Percentiles rank a stretch among this genome's conserved stretches.
phyloP scores from a whole-genome alignment of 2,888 invertebrate genomes.

The Calameuta pallipes region DNA sequence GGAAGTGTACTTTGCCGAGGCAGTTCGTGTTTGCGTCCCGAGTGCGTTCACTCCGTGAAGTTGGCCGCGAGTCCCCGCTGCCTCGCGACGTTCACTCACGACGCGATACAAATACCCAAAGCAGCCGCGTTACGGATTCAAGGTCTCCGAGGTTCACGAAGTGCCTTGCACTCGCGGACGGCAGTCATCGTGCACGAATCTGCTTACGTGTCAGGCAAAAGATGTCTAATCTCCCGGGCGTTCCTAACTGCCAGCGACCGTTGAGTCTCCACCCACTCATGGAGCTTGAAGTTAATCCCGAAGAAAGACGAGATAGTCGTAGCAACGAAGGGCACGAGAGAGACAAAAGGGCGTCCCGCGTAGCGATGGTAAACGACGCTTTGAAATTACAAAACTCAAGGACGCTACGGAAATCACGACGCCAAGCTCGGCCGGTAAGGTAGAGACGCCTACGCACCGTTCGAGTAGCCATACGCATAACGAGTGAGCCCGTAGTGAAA shows the following conservation, averaged over 20 bases:
- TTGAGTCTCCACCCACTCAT: background rate
- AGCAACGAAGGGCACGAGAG: background rate
- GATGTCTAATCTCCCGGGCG: background rate
- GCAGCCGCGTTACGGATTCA: background rate
- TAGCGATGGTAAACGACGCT: background rate
- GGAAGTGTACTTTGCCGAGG: constrained; percentile 51
- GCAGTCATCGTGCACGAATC: constrained; percentile 25
- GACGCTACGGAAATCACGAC: background rate
- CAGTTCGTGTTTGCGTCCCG: constrained; percentile 41
- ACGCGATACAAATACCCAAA: background rate
- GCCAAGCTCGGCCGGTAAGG: background rate
- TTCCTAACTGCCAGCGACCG: background rate
- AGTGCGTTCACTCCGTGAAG: constrained; percentile 46
- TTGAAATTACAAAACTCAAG: background rate
- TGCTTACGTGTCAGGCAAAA: background rate
- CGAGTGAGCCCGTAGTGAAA: background rate
- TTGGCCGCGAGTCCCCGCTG: background rate
- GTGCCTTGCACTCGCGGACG: constrained; percentile 15
- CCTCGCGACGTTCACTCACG: background rate
- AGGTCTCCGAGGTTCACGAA: background rate
- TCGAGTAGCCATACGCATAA: too few species aligned
- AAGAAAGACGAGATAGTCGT: background rate
- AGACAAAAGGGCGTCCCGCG: background rate
- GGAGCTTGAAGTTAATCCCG: background rate
- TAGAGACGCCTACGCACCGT: background rate